Evolutionary conservation across 2,113 vertebrate genomes (phyloP).

Genomic region (Thalassoma bifasciatum): DNA sequence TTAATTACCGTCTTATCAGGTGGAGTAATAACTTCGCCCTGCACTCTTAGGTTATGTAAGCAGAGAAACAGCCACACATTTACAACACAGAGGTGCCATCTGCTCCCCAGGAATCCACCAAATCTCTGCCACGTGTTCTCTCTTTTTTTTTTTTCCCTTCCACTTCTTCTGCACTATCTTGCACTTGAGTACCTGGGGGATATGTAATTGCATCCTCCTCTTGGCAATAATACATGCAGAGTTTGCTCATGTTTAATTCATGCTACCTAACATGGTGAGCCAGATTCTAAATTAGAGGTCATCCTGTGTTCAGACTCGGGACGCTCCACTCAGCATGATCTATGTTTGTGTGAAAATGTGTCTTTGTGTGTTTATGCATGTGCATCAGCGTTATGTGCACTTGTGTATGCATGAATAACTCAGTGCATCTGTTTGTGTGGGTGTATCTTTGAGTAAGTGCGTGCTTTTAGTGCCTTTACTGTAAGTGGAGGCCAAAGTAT

Average conservation of each 20-base stretch:
- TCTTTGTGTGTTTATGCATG: background rate
- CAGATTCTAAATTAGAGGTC: constrained; percentile 80
- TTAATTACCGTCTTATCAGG: constrained; percentile 41
- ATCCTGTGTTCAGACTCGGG: constrained; percentile 55
- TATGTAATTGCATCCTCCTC: constrained; percentile 76
- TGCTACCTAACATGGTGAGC: constrained; percentile 51
- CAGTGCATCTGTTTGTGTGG: background rate
- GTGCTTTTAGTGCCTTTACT: background rate
- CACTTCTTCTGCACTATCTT: constrained; percentile 16
- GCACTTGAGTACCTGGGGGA: constrained; percentile 65
- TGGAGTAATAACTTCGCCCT: background rate
- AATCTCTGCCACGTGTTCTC: constrained; percentile 24
- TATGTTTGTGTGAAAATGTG: background rate
- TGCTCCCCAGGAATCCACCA: constrained; percentile 16
- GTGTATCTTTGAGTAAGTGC: background rate
- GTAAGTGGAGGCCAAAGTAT: background rate
- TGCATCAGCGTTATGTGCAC: background rate
- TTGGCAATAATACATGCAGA: constrained; percentile 69
- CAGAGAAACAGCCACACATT: constrained; percentile 30
- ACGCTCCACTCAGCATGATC: constrained; percentile 34
- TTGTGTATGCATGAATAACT: background rate
- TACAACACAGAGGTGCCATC: background rate
- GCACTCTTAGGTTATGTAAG: background rate
- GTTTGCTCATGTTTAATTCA: constrained; percentile 78
- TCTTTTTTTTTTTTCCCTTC: background rate